Evolutionary conservation across 2,888 invertebrate genomes (phyloP), one percentile per base, ranked within the genome.

Genomic region (Podabrus alpinus): DNA sequence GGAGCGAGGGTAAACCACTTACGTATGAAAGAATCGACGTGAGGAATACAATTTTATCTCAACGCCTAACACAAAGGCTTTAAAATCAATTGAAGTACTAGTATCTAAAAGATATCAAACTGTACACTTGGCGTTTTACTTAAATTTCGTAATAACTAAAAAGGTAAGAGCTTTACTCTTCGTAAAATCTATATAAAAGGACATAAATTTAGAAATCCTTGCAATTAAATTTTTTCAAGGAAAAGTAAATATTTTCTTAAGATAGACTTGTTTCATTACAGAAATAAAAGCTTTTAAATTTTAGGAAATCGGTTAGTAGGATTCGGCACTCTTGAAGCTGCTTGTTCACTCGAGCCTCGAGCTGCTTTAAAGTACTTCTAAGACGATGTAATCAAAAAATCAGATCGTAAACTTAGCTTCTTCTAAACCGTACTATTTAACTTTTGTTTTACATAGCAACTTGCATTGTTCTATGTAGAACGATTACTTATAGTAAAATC

Each of bases 1-100:
- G 76, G 67, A 74, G 76, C 74, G 76, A 77, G 78, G 74, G 76
- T 78, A 79, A 79, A 76, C 78, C 78, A 73, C 77, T 75, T 77
- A 74, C 72, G 72, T 75, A 69, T 60, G 75, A 75, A 72, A 75
- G 75, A 75, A 75, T 75, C 72, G 72, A 75, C 75, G 75, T 75
- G 75, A 72, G 69, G 69, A 75, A 69, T 75, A 72, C 75, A 71
- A 71, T 72, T 64, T 74, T 71, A 71, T 74, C 62, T 64, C 74
- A 19, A 67, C 71, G 66, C 64, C 71, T 69, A 68, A 62, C 75
- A 71, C 68, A 64, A 69, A 72, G 72, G 71, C 71, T 59, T 75
- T 75, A 71, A 75, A 75, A 75, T 75, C 75, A 75, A 75, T 75
- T 71, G 71, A 68, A 75, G 72, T 69, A 62, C 66, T 45, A 72